Evolutionary conservation across 1,140 invertebrate genomes (phyloP), one percentile per base, ranked within the genome.

Genomic region (Danaus plexippus): DNA sequence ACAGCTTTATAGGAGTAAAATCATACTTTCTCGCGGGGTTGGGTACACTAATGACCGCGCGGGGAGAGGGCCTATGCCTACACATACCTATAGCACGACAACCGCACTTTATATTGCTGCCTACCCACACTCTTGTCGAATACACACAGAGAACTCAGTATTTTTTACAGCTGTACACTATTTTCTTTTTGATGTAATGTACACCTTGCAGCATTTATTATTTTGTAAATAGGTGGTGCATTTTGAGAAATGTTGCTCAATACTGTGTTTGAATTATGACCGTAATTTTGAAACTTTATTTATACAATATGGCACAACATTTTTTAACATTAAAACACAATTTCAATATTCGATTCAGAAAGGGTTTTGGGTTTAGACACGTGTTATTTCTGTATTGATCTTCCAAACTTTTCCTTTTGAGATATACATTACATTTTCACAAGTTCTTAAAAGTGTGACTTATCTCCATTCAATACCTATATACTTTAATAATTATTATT

Each of bases 1-100:
- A 85, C 83, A 80, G 80, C 80, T 84, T 86, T 86, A 83, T 86
- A 77, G 78, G 80, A 86, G 80, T 83, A 86, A 85, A 86, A 85
- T 86, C 80, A 85, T 85, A 86, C 83, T 86, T 86, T 86, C 83
- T 84, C 83, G 73, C 68, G 77, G 77, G 71, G 76, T 61, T 56
- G 63, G 73, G 68, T 67, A 66, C 67, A 71, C 83, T 86, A 86
- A 86, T 86, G 83, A 86, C 83, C 75, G 83, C 83, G 83, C 74
- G 83, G 78, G 83, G 80, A 56, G 79, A 73, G 77, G 75, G 43
- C 64, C 61, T 71, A 69, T 48, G 41, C 61, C 68, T 81, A 80
- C 69, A 47, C 53, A 57, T 61, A 64, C 57, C 52, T 53, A 73
- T 67, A 66, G 71, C 66, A 77, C 74, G 74, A 78, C 77, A 80